Conservation (phyloP, 2,113 vertebrate species). For the Tympanuchus pallidicinctus region DNA sequence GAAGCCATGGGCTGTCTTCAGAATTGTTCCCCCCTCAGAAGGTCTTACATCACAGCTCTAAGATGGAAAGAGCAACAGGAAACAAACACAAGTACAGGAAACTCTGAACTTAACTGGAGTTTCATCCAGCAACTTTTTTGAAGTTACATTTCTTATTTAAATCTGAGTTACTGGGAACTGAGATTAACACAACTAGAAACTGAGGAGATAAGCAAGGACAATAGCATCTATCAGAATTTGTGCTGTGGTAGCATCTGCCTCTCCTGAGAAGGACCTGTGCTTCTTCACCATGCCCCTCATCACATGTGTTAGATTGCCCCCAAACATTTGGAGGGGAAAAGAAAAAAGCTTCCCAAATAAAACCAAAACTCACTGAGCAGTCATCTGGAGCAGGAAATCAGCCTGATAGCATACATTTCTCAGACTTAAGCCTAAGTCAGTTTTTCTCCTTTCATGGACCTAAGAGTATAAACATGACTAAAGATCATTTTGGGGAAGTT, state of each 20-base stretch:
- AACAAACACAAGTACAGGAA: background rate
- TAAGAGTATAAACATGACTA: conserved; percentile 19
- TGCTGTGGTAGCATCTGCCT: background rate
- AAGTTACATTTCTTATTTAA: background rate
- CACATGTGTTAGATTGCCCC: background rate
- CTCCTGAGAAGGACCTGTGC: background rate
- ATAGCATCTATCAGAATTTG: background rate
- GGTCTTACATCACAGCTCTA: background rate
- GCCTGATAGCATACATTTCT: accelerated
- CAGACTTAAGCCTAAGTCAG: background rate
- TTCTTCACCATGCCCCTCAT: background rate
- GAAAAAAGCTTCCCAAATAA: background rate
- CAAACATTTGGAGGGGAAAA: background rate
- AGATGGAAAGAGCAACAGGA: background rate
- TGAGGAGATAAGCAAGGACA: background rate
- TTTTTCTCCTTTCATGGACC: conserved; percentile 62
- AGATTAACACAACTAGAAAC: background rate
- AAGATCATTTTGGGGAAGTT: conserved; percentile 45
- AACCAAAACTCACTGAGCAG: background rate
- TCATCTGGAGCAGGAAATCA: background rate
- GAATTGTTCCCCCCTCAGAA: background rate
- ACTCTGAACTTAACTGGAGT: no score
- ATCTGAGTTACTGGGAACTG: background rate
- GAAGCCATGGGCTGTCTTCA: background rate
- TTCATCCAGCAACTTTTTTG: no score